These are phyloP conservation scores for Abrostola triplasia DNA, from an alignment of 2,888 invertebrate species.

Conservation along the genomic window DNA sequence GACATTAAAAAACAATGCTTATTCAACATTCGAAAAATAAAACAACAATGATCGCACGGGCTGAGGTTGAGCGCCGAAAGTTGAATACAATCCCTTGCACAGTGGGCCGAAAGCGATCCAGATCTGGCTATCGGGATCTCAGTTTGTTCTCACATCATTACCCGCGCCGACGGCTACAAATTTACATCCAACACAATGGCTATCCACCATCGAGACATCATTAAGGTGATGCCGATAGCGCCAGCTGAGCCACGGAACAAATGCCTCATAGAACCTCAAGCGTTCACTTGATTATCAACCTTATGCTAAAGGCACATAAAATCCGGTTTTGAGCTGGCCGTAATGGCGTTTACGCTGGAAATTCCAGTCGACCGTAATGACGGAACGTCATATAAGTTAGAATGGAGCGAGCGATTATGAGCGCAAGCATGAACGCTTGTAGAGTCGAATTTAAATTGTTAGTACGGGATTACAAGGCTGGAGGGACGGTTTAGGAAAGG, in stretches of 20 bases:
- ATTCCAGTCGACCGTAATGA: constrained; percentile 64
- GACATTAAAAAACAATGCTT: constrained; percentile 72
- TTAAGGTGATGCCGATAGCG: constrained; percentile 89
- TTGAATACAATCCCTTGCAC: constrained; percentile 79
- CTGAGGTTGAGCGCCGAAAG: constrained; percentile 73
- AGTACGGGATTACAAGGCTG: constrained; percentile 62
- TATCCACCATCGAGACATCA: constrained; percentile 89
- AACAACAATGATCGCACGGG: constrained; percentile 68
- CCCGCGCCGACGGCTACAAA: constrained; percentile 89
- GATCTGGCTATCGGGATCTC: constrained; percentile 87
- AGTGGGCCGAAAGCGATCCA: constrained; percentile 83
- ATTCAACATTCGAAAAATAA: constrained; percentile 71
- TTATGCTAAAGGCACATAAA: constrained; percentile 57
- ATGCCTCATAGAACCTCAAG: constrained; percentile 63
- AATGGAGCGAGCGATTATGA: constrained; percentile 73
- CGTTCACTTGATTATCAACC: constrained; percentile 62
- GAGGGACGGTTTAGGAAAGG: constrained; percentile 79
- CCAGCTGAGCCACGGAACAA: constrained; percentile 72
- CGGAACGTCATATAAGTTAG: constrained; percentile 84
- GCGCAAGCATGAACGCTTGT: constrained; percentile 65
- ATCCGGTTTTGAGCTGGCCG: constrained; percentile 51
- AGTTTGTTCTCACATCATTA: constrained; percentile 89
- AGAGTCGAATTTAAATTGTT: constrained; percentile 73
- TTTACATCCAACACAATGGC: constrained; percentile 89
- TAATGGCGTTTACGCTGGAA: constrained; percentile 70